Conservation (phyloP, 2,113 vertebrate genomes). For the Phoxinus phoxinus region DNA sequence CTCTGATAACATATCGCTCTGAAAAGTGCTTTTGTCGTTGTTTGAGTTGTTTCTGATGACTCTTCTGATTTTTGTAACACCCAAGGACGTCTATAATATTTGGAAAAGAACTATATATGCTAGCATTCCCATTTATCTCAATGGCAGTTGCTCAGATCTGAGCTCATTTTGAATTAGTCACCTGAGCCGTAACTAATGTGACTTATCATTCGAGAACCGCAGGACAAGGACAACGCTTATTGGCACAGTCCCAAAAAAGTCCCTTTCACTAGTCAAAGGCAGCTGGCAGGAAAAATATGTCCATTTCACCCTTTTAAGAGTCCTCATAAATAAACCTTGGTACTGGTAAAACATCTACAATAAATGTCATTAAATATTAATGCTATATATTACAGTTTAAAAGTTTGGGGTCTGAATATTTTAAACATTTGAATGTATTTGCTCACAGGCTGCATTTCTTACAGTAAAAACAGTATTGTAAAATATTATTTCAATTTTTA, state of each 20-base stretch:
- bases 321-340: not conserved
- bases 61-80: not conserved
- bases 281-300: not conserved
- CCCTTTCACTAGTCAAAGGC: not conserved
- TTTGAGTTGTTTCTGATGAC: not conserved
- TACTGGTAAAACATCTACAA: not conserved
- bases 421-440: too few species aligned
- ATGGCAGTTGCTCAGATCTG: not conserved
- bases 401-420: too few species aligned
- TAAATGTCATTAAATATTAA: not conserved
- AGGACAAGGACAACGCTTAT: not conserved
- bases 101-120: not conserved
- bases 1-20: not conserved
- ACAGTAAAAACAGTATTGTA: too few species aligned
- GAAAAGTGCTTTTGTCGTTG: conserved; percentile 16
- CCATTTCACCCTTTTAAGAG: not conserved
- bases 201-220: not conserved
- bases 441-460: not conserved
- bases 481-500: too few species aligned
- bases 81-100: not conserved
- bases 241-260: not conserved
- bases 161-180: not conserved
- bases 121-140: not conserved
- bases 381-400: not conserved
- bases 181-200: not conserved